Evolutionary conservation across 2,888 invertebrate species (phyloP).

Genomic region (Disparrhopalites patrizii): DNA sequence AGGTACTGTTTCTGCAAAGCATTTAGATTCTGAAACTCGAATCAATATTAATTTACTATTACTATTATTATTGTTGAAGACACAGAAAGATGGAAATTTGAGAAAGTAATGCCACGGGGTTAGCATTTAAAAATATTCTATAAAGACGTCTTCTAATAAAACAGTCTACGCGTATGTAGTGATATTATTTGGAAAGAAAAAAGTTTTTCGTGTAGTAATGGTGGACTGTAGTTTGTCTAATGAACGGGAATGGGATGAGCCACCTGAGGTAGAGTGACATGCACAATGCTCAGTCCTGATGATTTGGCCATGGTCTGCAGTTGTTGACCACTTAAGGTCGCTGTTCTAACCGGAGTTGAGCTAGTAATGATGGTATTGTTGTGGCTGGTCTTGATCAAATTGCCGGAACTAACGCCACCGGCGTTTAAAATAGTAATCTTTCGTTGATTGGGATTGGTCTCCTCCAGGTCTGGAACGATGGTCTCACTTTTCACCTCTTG

Average conservation of each 20-base stretch:
- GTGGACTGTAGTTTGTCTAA: background rate
- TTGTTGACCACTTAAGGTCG: constrained; percentile 43
- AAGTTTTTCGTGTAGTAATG: background rate
- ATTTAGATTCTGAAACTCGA: no score
- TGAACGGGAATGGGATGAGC: constrained; percentile 47
- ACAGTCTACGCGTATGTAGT: background rate
- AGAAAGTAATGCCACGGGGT: background rate
- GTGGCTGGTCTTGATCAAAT: constrained; percentile 19
- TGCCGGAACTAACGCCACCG: constrained; percentile 1
- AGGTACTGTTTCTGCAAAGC: no score
- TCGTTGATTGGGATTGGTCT: constrained; percentile 10
- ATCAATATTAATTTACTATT: no score
- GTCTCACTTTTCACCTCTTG: constrained; percentile 44
- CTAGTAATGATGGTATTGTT: constrained; percentile 17
- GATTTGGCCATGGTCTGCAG: constrained; percentile 49
- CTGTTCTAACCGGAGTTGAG: constrained; percentile 43
- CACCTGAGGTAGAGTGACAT: constrained; percentile 67
- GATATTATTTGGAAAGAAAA: background rate
- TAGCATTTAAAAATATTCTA: background rate
- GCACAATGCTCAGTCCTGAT: constrained; percentile 74
- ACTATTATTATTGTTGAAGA: background rate
- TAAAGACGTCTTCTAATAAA: no score
- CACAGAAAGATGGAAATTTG: background rate
- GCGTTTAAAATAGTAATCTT: constrained; percentile 15
- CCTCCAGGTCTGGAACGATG: constrained; percentile 19